These are phyloP conservation scores for Zaprionus lineosus DNA, from an alignment of 2,888 invertebrate species.

Conservation along the genomic window DNA sequence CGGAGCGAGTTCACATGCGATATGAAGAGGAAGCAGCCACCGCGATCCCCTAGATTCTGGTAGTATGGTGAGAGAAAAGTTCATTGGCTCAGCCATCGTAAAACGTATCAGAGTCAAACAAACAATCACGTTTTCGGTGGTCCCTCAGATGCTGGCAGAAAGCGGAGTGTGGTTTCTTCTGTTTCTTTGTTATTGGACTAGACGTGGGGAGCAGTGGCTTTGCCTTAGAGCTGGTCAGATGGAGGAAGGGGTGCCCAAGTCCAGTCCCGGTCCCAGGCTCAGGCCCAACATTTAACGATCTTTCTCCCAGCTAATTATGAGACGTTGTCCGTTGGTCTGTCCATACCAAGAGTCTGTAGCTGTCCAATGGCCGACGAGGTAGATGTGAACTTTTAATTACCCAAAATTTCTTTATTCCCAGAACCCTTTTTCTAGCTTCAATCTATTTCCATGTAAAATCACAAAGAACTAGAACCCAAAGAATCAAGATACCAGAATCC, in stretches of 20 bases:
- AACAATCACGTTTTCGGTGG: constrained; percentile 41
- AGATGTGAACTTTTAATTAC: constrained; percentile 65
- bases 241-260: constrained; percentile 3
- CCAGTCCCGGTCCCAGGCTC: background rate
- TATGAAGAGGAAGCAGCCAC: constrained; percentile 33
- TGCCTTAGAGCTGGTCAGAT: background rate
- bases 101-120: constrained; percentile 34
- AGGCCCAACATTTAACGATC: constrained; percentile 55
- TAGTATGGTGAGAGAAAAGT: constrained; percentile 55
- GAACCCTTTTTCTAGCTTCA: constrained; percentile 58
- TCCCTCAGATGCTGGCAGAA: constrained; percentile 60
- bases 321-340: constrained; percentile 28
- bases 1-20: constrained; percentile 64
- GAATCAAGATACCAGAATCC: constrained; percentile 23
- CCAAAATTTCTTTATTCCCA: constrained; percentile 66
- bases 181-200: constrained; percentile 66
- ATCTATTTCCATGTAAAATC: constrained; percentile 56
- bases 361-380: constrained; percentile 21
- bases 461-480: constrained; percentile 12
- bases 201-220: constrained; percentile 50
- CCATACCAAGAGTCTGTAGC: constrained; percentile 9
- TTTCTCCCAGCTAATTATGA: constrained; percentile 73
- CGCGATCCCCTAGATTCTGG: constrained; percentile 26
- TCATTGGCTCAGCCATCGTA: constrained; percentile 67
- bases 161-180: constrained; percentile 51